phyloP scores from a whole-genome alignment of 2,113 vertebrate genomes.

The Sterrhoptilus dennistouni region DNA sequence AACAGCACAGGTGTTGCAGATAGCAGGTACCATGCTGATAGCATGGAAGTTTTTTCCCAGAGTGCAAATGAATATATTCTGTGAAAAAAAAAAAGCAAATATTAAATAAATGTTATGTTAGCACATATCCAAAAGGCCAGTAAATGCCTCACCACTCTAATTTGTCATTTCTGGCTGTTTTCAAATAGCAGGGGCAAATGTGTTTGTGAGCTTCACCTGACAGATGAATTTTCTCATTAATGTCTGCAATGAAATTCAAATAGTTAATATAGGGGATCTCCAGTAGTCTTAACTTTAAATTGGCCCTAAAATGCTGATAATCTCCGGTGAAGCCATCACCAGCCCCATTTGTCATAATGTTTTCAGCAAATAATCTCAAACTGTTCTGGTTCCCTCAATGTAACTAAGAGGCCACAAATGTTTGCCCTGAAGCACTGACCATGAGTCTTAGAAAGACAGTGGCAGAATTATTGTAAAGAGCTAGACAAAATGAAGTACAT shows the following conservation, averaged over 20 bases:
- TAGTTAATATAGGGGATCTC: neutral
- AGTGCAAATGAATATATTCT: neutral
- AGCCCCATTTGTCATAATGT: neutral
- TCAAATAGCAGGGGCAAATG: neutral
- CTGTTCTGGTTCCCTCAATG: neutral
- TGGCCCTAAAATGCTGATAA: neutral
- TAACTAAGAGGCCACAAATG: neutral
- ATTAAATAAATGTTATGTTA: neutral
- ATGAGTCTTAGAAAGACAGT: neutral
- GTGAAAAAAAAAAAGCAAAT: neutral
- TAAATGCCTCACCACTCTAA: neutral
- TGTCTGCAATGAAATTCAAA: neutral
- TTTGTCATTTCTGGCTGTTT: neutral
- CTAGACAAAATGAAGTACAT: neutral
- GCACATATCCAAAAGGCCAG: neutral
- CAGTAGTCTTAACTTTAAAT: neutral
- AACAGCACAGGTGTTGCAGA: neutral
- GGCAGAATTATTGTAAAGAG: neutral
- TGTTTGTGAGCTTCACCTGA: neutral
- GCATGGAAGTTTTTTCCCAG: neutral
- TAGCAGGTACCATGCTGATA: neutral
- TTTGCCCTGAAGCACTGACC: neutral
- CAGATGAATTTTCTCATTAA: neutral
- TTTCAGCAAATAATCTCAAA: neutral
- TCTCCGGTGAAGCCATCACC: neutral